Conservation (phyloP, 2,797 vertebrate genomes). For the Apodemus agrarius region DNA sequence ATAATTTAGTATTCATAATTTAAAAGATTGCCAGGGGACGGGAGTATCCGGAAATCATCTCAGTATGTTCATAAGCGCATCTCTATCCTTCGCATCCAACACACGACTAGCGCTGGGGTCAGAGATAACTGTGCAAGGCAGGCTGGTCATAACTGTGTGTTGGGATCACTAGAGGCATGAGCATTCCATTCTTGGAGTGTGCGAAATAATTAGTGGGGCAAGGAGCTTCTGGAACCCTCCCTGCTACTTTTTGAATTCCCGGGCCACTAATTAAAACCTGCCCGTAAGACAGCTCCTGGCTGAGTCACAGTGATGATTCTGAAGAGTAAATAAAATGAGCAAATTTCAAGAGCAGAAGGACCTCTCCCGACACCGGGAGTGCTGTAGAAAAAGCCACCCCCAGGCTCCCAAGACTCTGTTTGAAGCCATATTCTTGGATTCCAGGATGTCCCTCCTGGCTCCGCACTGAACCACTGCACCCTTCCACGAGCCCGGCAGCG, state of each 20-base stretch:
- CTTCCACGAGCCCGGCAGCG: not conserved
- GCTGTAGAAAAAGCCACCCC: not conserved
- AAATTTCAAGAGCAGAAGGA: conserved; percentile 60
- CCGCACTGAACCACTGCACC: not conserved
- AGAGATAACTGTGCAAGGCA: not conserved
- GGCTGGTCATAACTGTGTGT: not conserved
- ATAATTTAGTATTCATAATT: conserved; percentile 53
- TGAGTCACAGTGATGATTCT: conserved; percentile 40
- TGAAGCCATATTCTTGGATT: conserved; percentile 31
- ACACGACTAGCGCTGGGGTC: not conserved
- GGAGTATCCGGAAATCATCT: conserved; percentile 30
- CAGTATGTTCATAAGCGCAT: not conserved
- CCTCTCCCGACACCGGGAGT: not conserved
- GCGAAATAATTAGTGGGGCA: conserved; percentile 43
- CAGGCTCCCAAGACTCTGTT: not conserved
- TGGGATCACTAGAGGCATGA: not conserved
- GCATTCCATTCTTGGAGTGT: not conserved
- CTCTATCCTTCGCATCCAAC: not conserved
- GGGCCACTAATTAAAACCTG: conserved; percentile 81
- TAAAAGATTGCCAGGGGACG: conserved; percentile 44
- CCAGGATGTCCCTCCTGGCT: not conserved
- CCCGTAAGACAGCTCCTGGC: conserved; percentile 63
- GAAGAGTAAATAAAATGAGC: conserved; percentile 54
- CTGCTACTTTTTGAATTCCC: conserved; percentile 58
- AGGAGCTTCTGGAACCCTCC: conserved; percentile 4